phyloP scores from a whole-genome alignment of 2,113 vertebrate species.

The Apodemus sylvaticus region DNA sequence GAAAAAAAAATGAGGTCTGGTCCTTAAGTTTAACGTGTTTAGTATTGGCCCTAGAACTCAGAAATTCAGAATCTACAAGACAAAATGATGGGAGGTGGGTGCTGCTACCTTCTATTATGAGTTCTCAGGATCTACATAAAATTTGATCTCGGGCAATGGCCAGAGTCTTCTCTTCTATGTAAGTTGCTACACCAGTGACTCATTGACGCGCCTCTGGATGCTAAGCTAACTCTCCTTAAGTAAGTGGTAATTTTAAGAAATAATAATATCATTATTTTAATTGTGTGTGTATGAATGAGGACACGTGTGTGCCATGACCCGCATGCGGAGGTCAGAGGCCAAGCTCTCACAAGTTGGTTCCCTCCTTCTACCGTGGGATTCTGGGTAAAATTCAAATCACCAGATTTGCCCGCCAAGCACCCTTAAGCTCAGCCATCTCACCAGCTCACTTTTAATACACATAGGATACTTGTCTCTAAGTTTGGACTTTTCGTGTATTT shows the following conservation, averaged over 20 bases:
- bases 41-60: neutral
- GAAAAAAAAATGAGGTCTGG: neutral
- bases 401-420: neutral
- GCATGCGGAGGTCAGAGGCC: neutral
- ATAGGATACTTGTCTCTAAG: neutral
- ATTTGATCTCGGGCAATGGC: neutral
- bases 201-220: neutral
- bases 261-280: neutral
- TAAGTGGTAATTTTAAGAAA: neutral
- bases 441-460: neutral
- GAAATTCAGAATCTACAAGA: neutral
- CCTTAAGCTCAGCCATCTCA: neutral
- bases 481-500: neutral
- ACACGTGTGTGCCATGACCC: neutral
- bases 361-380: neutral
- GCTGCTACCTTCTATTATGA: neutral
- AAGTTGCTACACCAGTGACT: neutral
- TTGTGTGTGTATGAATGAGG: neutral
- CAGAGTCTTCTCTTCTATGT: neutral
- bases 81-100: neutral
- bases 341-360: neutral
- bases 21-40: neutral
- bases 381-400: too few relatives aligned
- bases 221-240: neutral
- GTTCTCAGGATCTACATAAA: neutral